Evolutionary conservation across 1,140 invertebrate species (phyloP), one percentile per base, ranked within the genome.

Genomic region (Papilio helenus): DNA sequence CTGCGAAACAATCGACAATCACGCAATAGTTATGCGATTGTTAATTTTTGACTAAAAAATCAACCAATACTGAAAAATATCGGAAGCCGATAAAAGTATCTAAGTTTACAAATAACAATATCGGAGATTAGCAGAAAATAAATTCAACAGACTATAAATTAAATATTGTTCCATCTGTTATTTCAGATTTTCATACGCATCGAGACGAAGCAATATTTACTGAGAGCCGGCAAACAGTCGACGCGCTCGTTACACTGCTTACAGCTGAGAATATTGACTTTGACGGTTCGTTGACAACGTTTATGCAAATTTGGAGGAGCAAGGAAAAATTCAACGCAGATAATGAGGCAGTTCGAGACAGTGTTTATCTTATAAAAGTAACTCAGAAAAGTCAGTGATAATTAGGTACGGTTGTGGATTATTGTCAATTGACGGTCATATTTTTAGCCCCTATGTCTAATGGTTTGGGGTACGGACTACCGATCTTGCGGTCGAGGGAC

Each of bases 141-240:
- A 26, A 76, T 12, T 14, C 26, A 1, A 51, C 8, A 74, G 61
- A 34, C 72, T 39, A 79, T 44, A 84, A 79, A 82, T 80, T 85
- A 80, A 76, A 73, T 81, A 80, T 82, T 76, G 78, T 79, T 51
- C 79, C 80, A 80, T 82, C 34, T 81, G 68, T 76, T 76, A 76
- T 81, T 68, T 65, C 26, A 29, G 61, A 68, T 68, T 68, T 68
- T 68, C 14, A 71, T 81, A 61, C 72, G 71, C 80, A 80, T 82
- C 73, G 77, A 83, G 80, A 58, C 82, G 83, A 80, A 81, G 84
- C 80, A 84, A 86, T 85, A 85, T 86, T 86, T 86, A 81, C 84
- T 61, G 65, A 78, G 68, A 81, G 80, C 79, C 80, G 81, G 81
- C 72, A 79, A 81, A 84, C 80, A 80, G 61, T 76, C 77, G 51